Evolutionary conservation across 2,113 vertebrate genomes (phyloP).

Genomic region (Otus sunia): DNA sequence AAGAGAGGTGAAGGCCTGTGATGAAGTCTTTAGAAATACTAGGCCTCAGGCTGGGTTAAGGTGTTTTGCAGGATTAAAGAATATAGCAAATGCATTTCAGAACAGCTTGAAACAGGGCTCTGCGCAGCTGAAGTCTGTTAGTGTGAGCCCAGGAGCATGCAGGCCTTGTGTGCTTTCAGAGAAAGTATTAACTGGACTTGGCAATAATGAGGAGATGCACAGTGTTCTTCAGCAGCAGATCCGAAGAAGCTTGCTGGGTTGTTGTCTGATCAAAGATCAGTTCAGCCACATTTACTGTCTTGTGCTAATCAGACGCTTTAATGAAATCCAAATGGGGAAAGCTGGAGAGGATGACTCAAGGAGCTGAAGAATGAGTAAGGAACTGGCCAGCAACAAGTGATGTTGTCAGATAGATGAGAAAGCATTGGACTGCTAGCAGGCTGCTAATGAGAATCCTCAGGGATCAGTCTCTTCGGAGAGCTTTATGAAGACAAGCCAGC

Average conservation of each 20-base stretch:
- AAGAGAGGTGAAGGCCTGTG: background rate
- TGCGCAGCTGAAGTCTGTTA: background rate
- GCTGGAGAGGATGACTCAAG: background rate
- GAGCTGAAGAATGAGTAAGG: background rate
- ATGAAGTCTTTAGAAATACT: background rate
- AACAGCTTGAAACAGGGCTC: background rate
- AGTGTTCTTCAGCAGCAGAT: background rate
- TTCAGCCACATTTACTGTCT: background rate
- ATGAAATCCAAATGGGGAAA: background rate
- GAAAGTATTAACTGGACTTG: background rate
- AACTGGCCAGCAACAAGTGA: background rate
- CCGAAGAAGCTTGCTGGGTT: background rate
- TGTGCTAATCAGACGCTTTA: background rate
- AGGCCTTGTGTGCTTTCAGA: background rate
- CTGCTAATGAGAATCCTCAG: background rate
- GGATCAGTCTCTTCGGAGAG: background rate
- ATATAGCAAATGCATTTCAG: background rate
- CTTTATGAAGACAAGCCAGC: background rate
- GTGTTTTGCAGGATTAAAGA: background rate
- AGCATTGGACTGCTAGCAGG: background rate
- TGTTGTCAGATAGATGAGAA: background rate
- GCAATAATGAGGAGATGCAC: background rate
- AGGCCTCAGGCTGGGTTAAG: background rate
- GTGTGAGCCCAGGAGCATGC: background rate
- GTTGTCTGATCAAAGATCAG: background rate